A percentile compares a stretch with the other conserved stretches of the same genome.
phyloP scores from a whole-genome alignment of 1,140 invertebrate species.

The Drosophila tsacasi region DNA sequence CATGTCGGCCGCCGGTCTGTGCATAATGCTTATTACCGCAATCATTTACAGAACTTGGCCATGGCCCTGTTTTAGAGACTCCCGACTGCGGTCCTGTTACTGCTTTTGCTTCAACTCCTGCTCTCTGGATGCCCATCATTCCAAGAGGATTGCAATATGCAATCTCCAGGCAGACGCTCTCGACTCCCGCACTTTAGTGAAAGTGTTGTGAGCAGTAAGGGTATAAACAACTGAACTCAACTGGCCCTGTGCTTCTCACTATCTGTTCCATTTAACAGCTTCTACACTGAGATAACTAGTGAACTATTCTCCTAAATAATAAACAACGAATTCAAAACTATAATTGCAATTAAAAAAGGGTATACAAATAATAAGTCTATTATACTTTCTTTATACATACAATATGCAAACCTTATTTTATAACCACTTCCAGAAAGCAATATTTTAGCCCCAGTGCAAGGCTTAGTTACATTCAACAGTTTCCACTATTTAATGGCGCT shows the following conservation, averaged over 20 bases:
- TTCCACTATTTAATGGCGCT: slow-evolving; percentile 52
- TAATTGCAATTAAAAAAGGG: neutral
- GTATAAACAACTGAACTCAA: slow-evolving; percentile 50
- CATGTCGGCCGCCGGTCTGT: slow-evolving; percentile 53
- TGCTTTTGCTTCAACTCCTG: neutral
- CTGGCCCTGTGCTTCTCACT: neutral
- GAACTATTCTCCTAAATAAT: neutral
- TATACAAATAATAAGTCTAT: too few relatives aligned
- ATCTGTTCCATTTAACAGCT: neutral
- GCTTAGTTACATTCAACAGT: slow-evolving; percentile 51
- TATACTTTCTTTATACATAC: too few relatives aligned
- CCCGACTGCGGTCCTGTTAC: neutral
- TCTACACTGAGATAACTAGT: neutral
- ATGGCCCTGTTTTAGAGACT: slow-evolving; percentile 9
- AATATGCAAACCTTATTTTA: neutral
- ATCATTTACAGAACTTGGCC: slow-evolving; percentile 53
- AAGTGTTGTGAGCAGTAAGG: slow-evolving; percentile 57
- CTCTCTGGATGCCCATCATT: slow-evolving; percentile 37
- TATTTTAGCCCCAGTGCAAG: slow-evolving; percentile 8
- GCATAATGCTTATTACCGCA: slow-evolving; percentile 79
- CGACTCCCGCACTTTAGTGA: slow-evolving; percentile 55
- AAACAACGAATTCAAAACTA: neutral
- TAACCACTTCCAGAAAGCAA: neutral
- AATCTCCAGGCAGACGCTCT: slow-evolving; percentile 50
- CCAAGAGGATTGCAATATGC: slow-evolving; percentile 67